Conservation (phyloP, 2,113 vertebrate genomes). For the Climacteris rufus region DNA sequence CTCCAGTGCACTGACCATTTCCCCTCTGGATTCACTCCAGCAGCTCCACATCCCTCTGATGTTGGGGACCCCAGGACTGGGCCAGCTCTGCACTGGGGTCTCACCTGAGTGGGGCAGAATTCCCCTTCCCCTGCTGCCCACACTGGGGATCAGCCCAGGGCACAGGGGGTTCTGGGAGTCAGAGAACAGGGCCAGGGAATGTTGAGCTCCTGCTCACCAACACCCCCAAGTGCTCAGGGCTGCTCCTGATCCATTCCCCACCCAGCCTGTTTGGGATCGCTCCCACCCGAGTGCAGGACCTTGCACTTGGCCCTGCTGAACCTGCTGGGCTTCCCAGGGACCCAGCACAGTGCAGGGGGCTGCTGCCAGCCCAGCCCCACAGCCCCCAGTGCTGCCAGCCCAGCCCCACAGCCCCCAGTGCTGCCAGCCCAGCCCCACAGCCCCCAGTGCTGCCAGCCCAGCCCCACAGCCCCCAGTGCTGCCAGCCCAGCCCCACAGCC, state of each 20-base stretch:
- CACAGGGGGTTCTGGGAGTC: not conserved
- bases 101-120: not conserved
- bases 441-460: not conserved
- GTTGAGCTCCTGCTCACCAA: not conserved
- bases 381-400: not conserved
- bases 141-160: not conserved
- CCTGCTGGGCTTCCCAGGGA: not conserved
- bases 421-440: no score
- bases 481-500: no score
- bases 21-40: not conserved
- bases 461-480: not conserved
- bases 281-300: not conserved
- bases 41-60: not conserved
- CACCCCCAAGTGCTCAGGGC: not conserved
- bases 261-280: not conserved
- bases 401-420: not conserved
- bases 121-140: not conserved
- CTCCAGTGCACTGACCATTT: not conserved
- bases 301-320: not conserved
- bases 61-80: not conserved
- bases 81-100: not conserved
- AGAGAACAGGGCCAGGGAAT: not conserved
- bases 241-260: not conserved
- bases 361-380: no score
- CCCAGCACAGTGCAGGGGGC: fast-evolving